These are phyloP conservation scores for Macropus fuliginosus DNA, from an alignment of 2,797 vertebrate genomes.

Conservation along the genomic window DNA sequence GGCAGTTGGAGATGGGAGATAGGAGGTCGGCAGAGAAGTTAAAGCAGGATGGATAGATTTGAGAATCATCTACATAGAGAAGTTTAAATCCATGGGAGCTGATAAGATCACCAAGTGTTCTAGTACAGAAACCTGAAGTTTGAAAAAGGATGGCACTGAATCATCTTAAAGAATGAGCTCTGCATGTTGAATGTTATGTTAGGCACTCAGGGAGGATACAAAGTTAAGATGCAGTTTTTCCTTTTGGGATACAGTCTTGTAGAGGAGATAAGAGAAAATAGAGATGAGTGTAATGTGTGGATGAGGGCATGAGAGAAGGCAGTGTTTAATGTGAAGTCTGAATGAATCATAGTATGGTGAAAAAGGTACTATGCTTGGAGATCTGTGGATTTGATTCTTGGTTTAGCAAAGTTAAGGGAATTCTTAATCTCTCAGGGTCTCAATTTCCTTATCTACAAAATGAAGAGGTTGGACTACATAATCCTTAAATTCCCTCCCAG, in stretches of 20 bases:
- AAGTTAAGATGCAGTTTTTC: neutral
- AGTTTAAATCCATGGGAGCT: neutral
- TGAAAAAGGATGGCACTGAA: neutral
- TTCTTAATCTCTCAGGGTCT: neutral
- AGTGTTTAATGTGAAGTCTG: neutral
- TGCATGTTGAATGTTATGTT: neutral
- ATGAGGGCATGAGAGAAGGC: neutral
- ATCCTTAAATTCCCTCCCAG: neutral
- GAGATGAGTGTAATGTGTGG: neutral
- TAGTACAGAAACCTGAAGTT: neutral
- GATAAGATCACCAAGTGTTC: neutral
- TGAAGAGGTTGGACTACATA: neutral
- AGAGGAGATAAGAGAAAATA: neutral
- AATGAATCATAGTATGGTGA: neutral
- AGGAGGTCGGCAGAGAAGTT: neutral
- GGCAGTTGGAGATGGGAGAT: neutral
- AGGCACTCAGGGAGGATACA: neutral
- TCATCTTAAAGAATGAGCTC: neutral
- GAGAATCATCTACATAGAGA: neutral
- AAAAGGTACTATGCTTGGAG: neutral
- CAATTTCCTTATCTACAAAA: neutral
- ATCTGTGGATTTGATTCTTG: neutral
- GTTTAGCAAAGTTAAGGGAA: neutral
- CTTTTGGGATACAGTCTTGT: neutral
- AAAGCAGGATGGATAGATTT: neutral